Evolutionary conservation across 1,140 invertebrate species (phyloP), one percentile per base, ranked within the genome.

Genomic region (Lepidurus couesii): DNA sequence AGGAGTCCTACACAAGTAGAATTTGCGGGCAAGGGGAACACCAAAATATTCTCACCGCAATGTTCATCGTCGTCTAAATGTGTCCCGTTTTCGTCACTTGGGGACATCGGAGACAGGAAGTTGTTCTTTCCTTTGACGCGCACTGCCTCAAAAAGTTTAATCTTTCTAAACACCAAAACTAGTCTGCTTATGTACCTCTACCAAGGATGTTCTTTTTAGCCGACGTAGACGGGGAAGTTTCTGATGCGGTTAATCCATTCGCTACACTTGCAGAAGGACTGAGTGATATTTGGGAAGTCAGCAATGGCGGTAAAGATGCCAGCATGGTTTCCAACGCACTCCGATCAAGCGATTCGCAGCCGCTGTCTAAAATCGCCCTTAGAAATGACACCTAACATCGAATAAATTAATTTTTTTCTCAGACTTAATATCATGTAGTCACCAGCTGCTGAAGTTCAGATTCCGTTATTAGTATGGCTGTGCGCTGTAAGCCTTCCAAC

Each of bases 391-490:
- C 82, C 88, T 89, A 80, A 74, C 86, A 86, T 11, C 82, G 79
- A 77, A 85, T 82, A 26, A 84, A 81, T 0, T 75, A 78, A 24
- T 77, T 78, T 65, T 82, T 82, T 16, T 45, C 79, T 16, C 76
- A 81, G 21, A 80, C 80, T n/a, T 81, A 79, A 43, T 80, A 74
- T 26, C 76, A 81, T 9, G 85, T 80, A 7, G 80, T 87, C 81
- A 92, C 87, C 81, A 93, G 86, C 78, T 87, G 85, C 73, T 89
- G 86, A 1, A 94, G 84, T 80, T 93, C 91, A 21, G 85, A 83
- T 80, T 91, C 88, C 2, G 91, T 92, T 80, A 93, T 90, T 4
- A 93, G 84, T 42, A 90, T 87, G 43, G 90, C 88, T 11, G 89
- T 87, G 80, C 91, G 86, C 74, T 87, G 86, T 47, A 92, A 83